These are phyloP conservation scores for Parotia lawesii DNA, from an alignment of 2,113 vertebrate species.

Conservation along the genomic window DNA sequence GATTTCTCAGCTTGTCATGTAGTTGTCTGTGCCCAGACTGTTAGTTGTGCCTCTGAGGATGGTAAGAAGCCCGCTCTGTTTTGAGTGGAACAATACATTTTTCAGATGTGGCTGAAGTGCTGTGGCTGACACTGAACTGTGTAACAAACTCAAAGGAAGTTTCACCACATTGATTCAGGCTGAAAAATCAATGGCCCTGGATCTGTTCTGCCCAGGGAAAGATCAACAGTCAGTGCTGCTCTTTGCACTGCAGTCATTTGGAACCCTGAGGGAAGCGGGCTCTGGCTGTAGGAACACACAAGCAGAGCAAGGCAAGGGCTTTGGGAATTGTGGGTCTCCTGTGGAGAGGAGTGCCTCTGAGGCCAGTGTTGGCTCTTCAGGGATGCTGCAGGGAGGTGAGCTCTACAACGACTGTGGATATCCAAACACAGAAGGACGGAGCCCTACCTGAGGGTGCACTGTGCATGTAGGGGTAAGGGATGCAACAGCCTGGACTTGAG, in stretches of 20 bases:
- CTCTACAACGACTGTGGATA: not conserved
- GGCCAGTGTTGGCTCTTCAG: not conserved
- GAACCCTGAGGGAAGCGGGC: not conserved
- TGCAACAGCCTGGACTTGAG: not conserved
- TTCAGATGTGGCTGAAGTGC: not conserved
- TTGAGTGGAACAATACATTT: not conserved
- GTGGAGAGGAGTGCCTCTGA: not conserved
- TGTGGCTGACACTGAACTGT: not conserved
- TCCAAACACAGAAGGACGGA: not conserved
- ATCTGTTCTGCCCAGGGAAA: not conserved
- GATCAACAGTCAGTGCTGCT: not conserved
- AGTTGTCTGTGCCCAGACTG: not conserved
- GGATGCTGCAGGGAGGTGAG: fast-evolving
- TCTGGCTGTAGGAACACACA: not conserved
- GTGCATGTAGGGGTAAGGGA: fast-evolving
- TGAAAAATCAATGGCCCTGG: not conserved
- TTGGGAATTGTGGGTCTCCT: not conserved
- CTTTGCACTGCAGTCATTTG: not conserved
- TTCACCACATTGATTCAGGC: not conserved
- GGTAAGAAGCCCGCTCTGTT: not conserved
- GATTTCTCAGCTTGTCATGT: not conserved
- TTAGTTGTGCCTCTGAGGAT: not conserved
- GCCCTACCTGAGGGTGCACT: not conserved
- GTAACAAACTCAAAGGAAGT: not conserved
- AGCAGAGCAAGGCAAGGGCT: not conserved